Base-by-base conservation (phyloP, 2,888 invertebrate genomes). In the Eilema depressum region DNA sequence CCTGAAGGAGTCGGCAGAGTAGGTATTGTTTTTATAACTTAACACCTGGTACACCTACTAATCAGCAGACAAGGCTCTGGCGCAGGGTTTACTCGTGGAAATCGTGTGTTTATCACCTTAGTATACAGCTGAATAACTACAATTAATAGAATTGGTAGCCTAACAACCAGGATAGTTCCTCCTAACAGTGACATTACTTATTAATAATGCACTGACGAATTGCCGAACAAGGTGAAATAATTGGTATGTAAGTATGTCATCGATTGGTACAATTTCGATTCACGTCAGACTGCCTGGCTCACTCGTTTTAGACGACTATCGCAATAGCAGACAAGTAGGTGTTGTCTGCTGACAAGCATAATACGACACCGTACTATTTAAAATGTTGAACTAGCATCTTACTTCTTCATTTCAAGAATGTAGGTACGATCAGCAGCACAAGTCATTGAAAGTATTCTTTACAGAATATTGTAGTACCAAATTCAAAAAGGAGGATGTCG, bases 201-300 rank as follows among this genome's bases (percentile, higher is more conserved):
- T 23, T 14, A 17, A 47, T 23, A 37, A 62, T 3, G 4, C 17
- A 11, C 26, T 17, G 26, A 26, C 26, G 26, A 25, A 62, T 17
- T 62, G 62, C 0, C 62, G 25, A 23, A 7, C 23, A 37, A 37
- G 17, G 33, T 62, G 23, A n/a, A 7, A 47, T 47, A 20, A 47
- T 20, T 47, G 20, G 7, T 3, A 47, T 37, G 12, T 23, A 25
- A 25, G 25, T 62, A 37, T 23, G 62, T 62, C 37, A 33, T 37
- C 23, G 25, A 37, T 25, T 47, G 20, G 47, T 20, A 47, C 20
- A 2, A 47, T 5, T 47, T 47, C 20, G 37, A 23, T 37, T 37
- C 3, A 41, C 10, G 25, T 63, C 25, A 37, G 63, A 63, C 63
- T 63, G 63, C 63, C 20, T 63, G 63, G 25, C 37, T 63, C 63